A percentile compares a stretch with the other conserved stretches of the same genome.
Evolutionary conservation across 2,113 vertebrate species (phyloP).

Genomic region (Tachuris rubrigastra): DNA sequence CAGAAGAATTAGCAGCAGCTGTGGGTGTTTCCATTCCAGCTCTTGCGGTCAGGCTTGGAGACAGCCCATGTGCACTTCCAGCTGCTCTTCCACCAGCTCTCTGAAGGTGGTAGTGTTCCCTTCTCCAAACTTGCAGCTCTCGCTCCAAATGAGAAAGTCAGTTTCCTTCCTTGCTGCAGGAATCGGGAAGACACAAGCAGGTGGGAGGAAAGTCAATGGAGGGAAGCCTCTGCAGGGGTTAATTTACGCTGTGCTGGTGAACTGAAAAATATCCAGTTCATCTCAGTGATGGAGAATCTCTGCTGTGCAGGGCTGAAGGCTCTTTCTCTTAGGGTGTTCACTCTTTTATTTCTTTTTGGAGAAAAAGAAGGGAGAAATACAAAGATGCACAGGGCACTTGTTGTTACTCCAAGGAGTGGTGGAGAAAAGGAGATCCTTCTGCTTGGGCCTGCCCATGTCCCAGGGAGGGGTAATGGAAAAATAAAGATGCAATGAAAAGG

Average conservation of each 20-base stretch:
- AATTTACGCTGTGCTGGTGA: neutral
- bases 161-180: neutral
- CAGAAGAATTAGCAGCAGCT: neutral
- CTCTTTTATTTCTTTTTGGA: rapidly evolving
- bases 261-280: neutral
- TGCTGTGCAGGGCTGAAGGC: neutral
- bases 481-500: neutral
- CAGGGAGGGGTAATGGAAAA: neutral
- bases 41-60: neutral
- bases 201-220: neutral
- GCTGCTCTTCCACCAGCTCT: constrained; percentile 4
- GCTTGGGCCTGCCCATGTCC: neutral
- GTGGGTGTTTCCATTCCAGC: rapidly evolving
- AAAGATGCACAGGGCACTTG: neutral
- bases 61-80: neutral
- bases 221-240: neutral
- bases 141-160: neutral
- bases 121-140: neutral
- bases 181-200: rapidly evolving
- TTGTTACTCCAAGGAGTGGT: neutral
- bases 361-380: neutral
- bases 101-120: constrained; percentile 53
- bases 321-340: neutral
- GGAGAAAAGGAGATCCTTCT: neutral
- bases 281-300: neutral